Evolutionary conservation across 92 coral and sea anemone genomes (phyloP), one percentile per base, ranked within the genome.

Genomic region (Epizoanthus scotinus): DNA sequence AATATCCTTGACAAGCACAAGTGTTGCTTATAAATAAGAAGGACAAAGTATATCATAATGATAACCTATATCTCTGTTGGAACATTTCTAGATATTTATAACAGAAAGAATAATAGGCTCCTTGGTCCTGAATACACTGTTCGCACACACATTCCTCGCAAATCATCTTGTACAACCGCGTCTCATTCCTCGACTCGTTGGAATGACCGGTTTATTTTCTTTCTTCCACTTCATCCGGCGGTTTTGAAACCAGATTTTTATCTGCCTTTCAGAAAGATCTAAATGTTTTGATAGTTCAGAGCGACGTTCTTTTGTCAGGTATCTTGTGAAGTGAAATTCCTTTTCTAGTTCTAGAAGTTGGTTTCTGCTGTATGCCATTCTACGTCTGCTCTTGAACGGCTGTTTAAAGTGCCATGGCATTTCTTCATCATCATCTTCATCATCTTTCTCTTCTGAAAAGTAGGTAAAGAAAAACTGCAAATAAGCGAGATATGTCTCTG

Each of bases 151-250:
- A 47, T 20, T 15, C 69, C 56, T 29, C 27, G 59, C 58, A 8
- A 27, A 24, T 82, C 89, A 92, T 78, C 97, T 85, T n/a, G 94
- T 92, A 38, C 91, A 92, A 1, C 97, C 97, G 42, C 94, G 82
- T 60, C 97, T 81, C 99, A 96, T 96, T 73, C 99, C 99, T 74
- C 99, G 81, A 69, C 97, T 96, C 17, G 99, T 96, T 0, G 99
- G 99, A 26, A 96, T 96, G 12, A 96, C 99, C 0, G 99, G 99
- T 38, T 96, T 96, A 88, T 96, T 96, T 86, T 93, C 99, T 67
- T 93, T 96, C 79, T 96, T 96, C 99, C 99, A 96, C 73, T 96
- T 96, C 99, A 96, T 96, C 55, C 99, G 90, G 36, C 99, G 98
- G 83, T 96, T 96, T 69, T 96, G 99, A 82, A 96, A 96, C 99